phyloP scores from a whole-genome alignment of 2,888 invertebrate species.

The Amblyjoppa fuscipennis region DNA sequence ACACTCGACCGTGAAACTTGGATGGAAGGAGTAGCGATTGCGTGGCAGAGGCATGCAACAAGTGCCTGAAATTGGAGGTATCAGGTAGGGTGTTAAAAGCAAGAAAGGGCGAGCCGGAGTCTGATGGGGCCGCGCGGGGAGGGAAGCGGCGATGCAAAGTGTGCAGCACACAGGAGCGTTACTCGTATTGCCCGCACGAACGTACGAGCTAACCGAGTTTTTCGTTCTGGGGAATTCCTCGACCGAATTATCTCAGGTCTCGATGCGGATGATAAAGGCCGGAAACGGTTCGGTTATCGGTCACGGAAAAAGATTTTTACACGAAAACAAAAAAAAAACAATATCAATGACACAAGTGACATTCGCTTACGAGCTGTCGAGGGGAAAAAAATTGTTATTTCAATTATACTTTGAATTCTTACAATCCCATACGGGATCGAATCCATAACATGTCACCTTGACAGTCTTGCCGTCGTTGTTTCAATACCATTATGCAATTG shows the following conservation, averaged over 20 bases:
- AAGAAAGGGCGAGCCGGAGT: slow-evolving; percentile 65
- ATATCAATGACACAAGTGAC: no score
- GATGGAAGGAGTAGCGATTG: slow-evolving; percentile 55
- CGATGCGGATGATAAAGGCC: background rate
- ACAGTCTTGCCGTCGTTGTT: no score
- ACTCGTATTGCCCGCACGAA: slow-evolving; percentile 59
- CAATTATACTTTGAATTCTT: no score
- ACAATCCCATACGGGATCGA: no score
- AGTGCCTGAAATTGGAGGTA: slow-evolving; percentile 78
- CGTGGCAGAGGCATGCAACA: slow-evolving; percentile 76
- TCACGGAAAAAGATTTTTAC: no score
- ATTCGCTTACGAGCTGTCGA: no score
- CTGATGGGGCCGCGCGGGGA: slow-evolving; percentile 38
- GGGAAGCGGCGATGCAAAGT: slow-evolving; percentile 65
- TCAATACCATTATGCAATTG: no score
- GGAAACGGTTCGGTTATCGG: no score
- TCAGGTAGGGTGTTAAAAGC: slow-evolving; percentile 69
- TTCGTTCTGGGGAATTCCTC: background rate
- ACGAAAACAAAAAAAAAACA: no score
- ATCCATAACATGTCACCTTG: no score
- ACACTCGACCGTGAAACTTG: slow-evolving; percentile 55
- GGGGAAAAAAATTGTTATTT: no score
- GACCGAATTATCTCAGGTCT: background rate
- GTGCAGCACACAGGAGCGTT: background rate
- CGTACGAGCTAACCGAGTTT: slow-evolving; percentile 27